A percentile compares a stretch with the other conserved stretches of the same genome.
Conservation (phyloP, 2,888 invertebrate genomes). For the Empis livida region DNA sequence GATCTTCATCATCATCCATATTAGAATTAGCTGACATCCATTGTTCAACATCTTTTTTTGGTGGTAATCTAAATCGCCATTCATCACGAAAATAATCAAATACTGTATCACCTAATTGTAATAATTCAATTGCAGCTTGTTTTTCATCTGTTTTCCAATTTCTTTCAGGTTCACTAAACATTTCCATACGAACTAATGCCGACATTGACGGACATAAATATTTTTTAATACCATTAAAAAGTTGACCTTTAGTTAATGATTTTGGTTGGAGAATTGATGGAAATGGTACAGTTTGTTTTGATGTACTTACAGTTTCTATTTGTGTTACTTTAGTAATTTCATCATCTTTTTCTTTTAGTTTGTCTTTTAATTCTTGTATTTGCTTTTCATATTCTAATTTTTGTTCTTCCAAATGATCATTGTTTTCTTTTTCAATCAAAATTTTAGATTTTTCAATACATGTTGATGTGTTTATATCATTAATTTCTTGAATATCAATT, state of each 20-base stretch:
- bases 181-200: constrained; percentile 33
- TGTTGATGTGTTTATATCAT: no score
- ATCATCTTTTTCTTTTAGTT: constrained; percentile 1
- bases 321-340: neutral
- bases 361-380: neutral
- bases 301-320: constrained; percentile 12
- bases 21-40: constrained; percentile 19
- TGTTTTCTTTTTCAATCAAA: neutral
- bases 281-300: constrained; percentile 4
- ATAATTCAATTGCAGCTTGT: constrained; percentile 24
- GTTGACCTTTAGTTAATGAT: constrained; percentile 22
- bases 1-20: neutral
- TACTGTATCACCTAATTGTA: constrained; percentile 25
- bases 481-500: no score
- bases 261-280: neutral
- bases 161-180: constrained; percentile 30
- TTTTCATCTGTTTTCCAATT: constrained; percentile 30
- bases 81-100: constrained; percentile 30
- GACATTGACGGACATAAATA: constrained; percentile 31
- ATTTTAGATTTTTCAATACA: no score
- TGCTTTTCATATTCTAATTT: neutral
- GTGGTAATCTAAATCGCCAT: constrained; percentile 32
- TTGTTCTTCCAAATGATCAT: constrained; percentile 3
- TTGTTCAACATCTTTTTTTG: constrained; percentile 19
- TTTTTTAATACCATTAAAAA: constrained; percentile 31